Evolutionary conservation across 2,888 invertebrate genomes (phyloP), one percentile per base, ranked within the genome.

Genomic region (Rhopalosiphum nymphaeae): DNA sequence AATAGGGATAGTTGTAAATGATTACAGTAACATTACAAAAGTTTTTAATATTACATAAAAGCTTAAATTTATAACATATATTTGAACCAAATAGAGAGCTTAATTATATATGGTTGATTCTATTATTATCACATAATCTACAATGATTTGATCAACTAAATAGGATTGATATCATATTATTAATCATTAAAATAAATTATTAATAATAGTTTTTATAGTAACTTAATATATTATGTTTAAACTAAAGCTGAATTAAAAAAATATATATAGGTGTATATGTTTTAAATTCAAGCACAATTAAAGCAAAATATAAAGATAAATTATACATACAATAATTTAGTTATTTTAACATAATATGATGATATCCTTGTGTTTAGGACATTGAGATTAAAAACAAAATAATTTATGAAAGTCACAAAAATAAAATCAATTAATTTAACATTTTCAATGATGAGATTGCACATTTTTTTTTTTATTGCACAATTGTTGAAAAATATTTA

Each of bases 381-480:
- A 90, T 25, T 57, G 13, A 25, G 44, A 57, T 46, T 25, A n/a
- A 53, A 90, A 89, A 42, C 5, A 44, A 67, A 91, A 44, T 29
- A 85, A 85, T 53, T 21, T 36, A 84, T 29, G 29, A 53, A 36
- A 91, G 86, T 92, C 46, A 87, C 36, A 87, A 87, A 67, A 61
- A 87, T 87, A 61, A 78, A 92, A 86, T 86, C 21, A 36, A 84
- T 26, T 13, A 91, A 78, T 78, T 84, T n/a, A 44, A 49, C 36
- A 26, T 29, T 26, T 61, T 57, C 25, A 42, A 26, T 67, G 36
- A 49, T 49, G 21, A 89, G 25, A 93, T 93, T 93, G 89, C 93
- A 93, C 78, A 26, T 25, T 26, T 56, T 53, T 53, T 53, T 53
- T 53, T 56, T 36, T 56, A 91, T 93, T 93, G 93, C 93, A 93